These are phyloP conservation scores for Cisticola juncidis DNA, from an alignment of 2,113 vertebrate species.

Conservation along the genomic window DNA sequence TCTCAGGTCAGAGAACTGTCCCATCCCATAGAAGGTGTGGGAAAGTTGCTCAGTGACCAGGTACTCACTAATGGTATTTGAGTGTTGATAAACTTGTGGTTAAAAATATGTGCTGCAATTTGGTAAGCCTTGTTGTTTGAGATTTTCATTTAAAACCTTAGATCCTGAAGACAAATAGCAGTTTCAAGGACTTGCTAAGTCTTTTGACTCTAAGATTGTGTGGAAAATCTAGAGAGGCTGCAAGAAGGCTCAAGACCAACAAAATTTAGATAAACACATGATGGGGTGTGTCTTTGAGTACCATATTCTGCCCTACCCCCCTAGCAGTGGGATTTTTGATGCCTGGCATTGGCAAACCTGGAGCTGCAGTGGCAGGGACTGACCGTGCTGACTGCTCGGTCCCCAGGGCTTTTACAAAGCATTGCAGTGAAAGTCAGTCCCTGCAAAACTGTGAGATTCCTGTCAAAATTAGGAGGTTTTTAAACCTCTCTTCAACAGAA, in stretches of 20 bases:
- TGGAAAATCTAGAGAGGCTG: background rate
- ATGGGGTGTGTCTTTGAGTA: background rate
- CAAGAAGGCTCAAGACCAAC: background rate
- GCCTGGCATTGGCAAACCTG: background rate
- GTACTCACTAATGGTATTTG: background rate
- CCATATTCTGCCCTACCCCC: background rate
- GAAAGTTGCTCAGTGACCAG: background rate
- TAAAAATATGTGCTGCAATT: background rate
- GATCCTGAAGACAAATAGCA: background rate
- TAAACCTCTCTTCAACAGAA: background rate
- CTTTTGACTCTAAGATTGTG: background rate
- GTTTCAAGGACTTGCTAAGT: background rate
- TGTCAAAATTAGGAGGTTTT: background rate
- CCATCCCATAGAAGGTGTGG: background rate
- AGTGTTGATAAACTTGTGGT: background rate
- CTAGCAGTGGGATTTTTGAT: background rate
- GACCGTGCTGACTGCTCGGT: accelerated
- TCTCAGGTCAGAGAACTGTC: background rate
- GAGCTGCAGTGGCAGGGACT: accelerated
- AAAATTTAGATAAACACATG: background rate
- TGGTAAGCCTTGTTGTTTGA: accelerated
- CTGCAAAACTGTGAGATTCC: background rate
- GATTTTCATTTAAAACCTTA: background rate
- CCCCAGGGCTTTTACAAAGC: background rate
- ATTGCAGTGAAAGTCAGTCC: background rate